Conservation (phyloP, 2,113 vertebrate genomes). For the Meleagris gallopavo region DNA sequence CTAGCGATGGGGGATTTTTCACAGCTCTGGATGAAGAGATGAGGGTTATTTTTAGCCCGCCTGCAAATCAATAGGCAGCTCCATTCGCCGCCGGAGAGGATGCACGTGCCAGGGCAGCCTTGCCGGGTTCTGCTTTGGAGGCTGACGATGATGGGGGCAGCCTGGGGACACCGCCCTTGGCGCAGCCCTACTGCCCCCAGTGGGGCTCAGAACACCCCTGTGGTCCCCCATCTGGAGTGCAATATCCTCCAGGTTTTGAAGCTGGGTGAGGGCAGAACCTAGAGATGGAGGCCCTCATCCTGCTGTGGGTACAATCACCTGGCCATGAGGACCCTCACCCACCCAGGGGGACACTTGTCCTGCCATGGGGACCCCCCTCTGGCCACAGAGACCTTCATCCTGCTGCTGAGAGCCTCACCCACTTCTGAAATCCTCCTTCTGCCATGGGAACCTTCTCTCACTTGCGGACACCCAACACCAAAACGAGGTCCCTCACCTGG, state of each 20-base stretch:
- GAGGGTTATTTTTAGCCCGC: constrained; percentile 81
- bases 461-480: no score
- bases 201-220: not conserved
- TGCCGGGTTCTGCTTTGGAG: rapidly evolving
- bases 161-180: rapidly evolving
- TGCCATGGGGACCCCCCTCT: not conserved
- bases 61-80: constrained; percentile 76
- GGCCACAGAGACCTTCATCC: rapidly evolving
- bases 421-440: not conserved
- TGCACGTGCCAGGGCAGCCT: not conserved
- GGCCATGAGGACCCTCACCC: not conserved
- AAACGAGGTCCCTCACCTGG: rapidly evolving
- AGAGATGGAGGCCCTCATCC: not conserved
- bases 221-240: rapidly evolving
- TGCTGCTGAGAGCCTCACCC: no score
- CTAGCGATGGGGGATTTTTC: constrained; percentile 82
- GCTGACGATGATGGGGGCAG: rapidly evolving
- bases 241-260: not conserved
- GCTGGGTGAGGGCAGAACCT: not conserved
- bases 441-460: not conserved
- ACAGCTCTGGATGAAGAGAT: constrained; percentile 75
- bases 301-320: not conserved
- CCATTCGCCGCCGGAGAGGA: constrained; percentile 61
- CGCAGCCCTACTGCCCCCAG: not conserved
- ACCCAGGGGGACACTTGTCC: no score